phyloP scores from a whole-genome alignment of 2,113 vertebrate species.

The Probosciger aterrimus region DNA sequence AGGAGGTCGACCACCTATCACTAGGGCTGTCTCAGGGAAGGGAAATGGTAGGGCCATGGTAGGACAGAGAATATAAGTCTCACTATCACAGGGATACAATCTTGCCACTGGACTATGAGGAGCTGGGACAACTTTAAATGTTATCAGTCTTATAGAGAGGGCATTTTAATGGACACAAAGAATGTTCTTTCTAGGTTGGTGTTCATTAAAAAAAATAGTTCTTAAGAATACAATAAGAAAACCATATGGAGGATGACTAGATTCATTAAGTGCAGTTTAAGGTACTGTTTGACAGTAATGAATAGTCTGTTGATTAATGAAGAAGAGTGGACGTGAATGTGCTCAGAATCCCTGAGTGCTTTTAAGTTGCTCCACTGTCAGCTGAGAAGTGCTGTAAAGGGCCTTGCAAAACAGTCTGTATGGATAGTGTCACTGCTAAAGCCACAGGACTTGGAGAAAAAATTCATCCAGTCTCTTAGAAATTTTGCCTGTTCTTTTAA shows the following conservation, averaged over 20 bases:
- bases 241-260: neutral
- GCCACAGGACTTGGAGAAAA: neutral
- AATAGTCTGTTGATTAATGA: neutral
- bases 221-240: neutral
- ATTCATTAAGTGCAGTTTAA: neutral
- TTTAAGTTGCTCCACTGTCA: neutral
- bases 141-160: neutral
- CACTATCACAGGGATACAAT: accelerated
- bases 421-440: neutral
- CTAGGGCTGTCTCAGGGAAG: neutral
- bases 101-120: neutral
- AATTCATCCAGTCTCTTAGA: neutral
- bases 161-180: neutral
- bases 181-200: neutral
- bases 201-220: neutral
- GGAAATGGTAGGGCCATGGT: neutral
- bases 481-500: neutral
- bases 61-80: neutral
- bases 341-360: neutral
- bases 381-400: neutral
- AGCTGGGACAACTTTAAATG: neutral
- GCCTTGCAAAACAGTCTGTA: neutral
- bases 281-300: neutral
- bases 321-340: neutral
- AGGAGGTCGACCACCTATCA: neutral